phyloP scores from a whole-genome alignment of 2,113 vertebrate genomes.

The Pycnonotus jocosus region DNA sequence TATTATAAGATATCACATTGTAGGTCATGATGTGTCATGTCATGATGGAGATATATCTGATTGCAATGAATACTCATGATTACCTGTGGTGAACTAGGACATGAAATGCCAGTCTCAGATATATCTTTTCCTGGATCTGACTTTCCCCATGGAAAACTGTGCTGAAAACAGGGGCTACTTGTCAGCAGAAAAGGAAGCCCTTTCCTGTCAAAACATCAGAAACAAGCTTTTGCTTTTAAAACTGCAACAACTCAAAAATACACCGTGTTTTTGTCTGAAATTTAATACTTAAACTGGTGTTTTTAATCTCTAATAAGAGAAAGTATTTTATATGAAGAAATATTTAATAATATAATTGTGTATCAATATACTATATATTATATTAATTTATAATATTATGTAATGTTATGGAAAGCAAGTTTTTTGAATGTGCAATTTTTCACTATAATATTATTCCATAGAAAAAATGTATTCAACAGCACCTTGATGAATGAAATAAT shows the following conservation, averaged over 20 bases:
- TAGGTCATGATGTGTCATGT: constrained; percentile 4
- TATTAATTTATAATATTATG: background rate
- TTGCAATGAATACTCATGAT: background rate
- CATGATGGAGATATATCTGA: background rate
- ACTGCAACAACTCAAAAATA: background rate
- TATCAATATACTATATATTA: background rate
- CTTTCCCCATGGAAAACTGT: background rate
- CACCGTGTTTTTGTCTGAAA: background rate
- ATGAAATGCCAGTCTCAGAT: background rate
- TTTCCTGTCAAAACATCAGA: background rate
- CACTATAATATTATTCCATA: background rate
- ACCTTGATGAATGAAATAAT: background rate
- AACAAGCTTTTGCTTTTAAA: background rate
- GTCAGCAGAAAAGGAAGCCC: background rate
- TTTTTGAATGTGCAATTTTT: background rate
- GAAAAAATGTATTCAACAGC: background rate
- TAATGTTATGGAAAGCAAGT: background rate
- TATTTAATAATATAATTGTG: background rate
- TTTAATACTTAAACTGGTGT: background rate
- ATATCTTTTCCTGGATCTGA: background rate
- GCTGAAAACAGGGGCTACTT: background rate
- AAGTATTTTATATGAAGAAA: background rate
- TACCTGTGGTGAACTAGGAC: background rate
- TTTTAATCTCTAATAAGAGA: background rate
- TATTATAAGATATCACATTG: background rate